Evolutionary conservation across 92 coral and sea anemone genomes (phyloP), one percentile per base, ranked within the genome.

Genomic region (Porites divaricata): DNA sequence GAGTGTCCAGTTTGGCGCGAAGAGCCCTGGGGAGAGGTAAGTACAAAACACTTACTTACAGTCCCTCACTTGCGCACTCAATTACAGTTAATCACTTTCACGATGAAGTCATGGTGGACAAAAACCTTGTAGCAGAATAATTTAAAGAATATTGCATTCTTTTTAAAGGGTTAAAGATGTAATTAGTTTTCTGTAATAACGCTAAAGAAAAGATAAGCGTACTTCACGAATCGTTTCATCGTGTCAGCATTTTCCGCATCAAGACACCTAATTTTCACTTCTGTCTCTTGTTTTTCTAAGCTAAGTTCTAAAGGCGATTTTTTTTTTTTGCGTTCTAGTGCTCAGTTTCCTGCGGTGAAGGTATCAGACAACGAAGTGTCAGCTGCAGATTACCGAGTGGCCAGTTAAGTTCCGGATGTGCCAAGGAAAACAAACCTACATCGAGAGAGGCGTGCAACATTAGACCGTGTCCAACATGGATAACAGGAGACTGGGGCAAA

Each of bases 1-100:
- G 86, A 49, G 56, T 94, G 98, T 80, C 93, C 98, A 20, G 75
- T 45, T 8, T 93, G 97, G 97, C 35, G 63, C 25, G 76, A 87
- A 6, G 87, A 88, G 11, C 78, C 78, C 15, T 93, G 97, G 97
- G 80, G 91, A 86, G 85, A 84, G 84, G 97, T 93, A 8, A 57
- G 64, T 67, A 24, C 6, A 74, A 84, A 84, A 35, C 41, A 35
- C 41, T 4, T 35, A 35, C 41, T 35, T 35, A 2, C 41, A 35
- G 41, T 35, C 4, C 41, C 41, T 35, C 41, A 35, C 41, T 2
- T 35, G 4, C 41, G 4, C 41, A 35, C 41, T 3, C 41, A 35
- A 35, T 35, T 35, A 35, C 41, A 35, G 4, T 35, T 35, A 6
- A 6, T 35, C 41, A 35, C 41, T 35, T 35, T 3, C 4, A 35